These are phyloP conservation scores for Pseudomyrmex cubaensis DNA, from an alignment of 1,140 invertebrate genomes.

Conservation along the genomic window DNA sequence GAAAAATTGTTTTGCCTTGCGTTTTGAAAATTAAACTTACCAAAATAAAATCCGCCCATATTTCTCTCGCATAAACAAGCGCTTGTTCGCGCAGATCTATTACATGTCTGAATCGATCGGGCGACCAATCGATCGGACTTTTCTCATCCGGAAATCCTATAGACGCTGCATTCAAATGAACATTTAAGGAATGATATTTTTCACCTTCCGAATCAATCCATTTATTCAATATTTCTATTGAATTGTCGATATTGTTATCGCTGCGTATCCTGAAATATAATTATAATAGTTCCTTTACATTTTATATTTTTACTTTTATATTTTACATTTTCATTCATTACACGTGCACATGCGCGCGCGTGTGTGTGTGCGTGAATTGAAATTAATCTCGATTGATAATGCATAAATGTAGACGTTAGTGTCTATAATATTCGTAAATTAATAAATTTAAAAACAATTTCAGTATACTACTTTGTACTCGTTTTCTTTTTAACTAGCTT, in stretches of 20 bases:
- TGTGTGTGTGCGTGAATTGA: no score
- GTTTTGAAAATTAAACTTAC: conserved; percentile 83
- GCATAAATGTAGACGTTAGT: no score
- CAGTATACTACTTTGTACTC: no score
- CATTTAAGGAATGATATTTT: conserved; percentile 91
- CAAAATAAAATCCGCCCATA: conserved; percentile 95
- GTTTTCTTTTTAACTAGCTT: no score
- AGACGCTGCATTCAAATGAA: conserved; percentile 86
- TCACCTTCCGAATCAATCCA: conserved; percentile 89
- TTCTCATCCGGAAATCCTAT: conserved; percentile 88
- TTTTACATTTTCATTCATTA: not conserved
- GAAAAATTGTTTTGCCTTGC: not conserved
- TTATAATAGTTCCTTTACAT: no score
- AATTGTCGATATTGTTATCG: conserved; percentile 95
- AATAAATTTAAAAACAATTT: no score
- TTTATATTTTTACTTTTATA: not conserved
- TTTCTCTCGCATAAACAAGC: conserved; percentile 89
- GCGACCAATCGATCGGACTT: conserved; percentile 90
- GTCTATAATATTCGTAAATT: no score
- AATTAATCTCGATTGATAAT: no score
- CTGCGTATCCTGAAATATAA: conserved; percentile 90
- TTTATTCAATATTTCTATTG: conserved; percentile 89
- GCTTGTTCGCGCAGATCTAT: conserved; percentile 93
- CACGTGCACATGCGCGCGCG: no score
- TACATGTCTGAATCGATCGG: conserved; percentile 91